Evolutionary conservation across 2,888 invertebrate genomes (phyloP), one percentile per base, ranked within the genome.

Genomic region (Pyrochroa serraticornis): DNA sequence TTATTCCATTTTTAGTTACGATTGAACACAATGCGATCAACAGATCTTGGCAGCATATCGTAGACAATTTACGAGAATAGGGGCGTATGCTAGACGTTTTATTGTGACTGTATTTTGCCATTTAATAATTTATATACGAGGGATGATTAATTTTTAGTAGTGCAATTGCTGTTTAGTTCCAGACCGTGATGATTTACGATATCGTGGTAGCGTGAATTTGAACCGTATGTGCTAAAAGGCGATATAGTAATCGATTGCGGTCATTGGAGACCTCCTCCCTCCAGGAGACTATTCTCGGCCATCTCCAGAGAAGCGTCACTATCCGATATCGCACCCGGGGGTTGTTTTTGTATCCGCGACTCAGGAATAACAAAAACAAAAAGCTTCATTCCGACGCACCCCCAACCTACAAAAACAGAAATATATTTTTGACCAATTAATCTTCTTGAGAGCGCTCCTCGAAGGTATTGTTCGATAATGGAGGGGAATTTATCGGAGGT

Each of bases 341-440:
- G 66, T 53, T 66, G 66, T 67, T 67, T 66, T 67, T 67, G 60
- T 65, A 58, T 62, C 64, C 42, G 45, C 55, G 51, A 64, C 52
- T 53, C 55, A 57, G 47, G 55, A 63, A 63, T 63, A 66, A 66
- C 57, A 64, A 63, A 66, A 64, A 64, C 64, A 65, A 61, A 62
- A 58, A 56, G 58, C 58, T 65, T 64, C 59, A 65, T 65, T 64
- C 63, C 59, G 34, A 46, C 51, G 50, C 42, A 48, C 58, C 48
- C n/a, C 51, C 22, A 10, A 44, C 34, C 37, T 31, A 44, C 54
- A 65, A 67, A 68, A 68, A 65, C 58, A 63, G 61, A 62, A 67
- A 64, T 66, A 67, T 66, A 67, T 68, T 67, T 67, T 64, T 63
- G 58, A 63, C 62, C 67, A 64, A 68, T 68, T 68, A 68, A 68